Evolutionary conservation across 2,797 vertebrate species (phyloP).

Genomic region (Crocidura indochinensis): DNA sequence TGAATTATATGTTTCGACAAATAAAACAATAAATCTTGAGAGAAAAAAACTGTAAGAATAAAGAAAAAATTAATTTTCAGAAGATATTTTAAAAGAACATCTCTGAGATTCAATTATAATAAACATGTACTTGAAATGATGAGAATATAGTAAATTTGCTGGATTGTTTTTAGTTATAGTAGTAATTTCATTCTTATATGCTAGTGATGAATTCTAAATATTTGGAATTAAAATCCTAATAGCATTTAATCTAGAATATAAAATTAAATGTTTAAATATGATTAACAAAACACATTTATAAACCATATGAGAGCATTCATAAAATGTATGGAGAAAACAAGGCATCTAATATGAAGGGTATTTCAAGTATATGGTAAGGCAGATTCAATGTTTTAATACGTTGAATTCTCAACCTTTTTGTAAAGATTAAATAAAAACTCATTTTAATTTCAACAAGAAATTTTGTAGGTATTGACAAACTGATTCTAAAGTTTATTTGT

Average conservation of each 20-base stretch:
- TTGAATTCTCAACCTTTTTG: not conserved
- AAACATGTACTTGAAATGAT: not conserved
- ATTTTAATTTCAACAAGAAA: not conserved
- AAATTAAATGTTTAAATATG: conserved; percentile 18
- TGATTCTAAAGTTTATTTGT: not conserved
- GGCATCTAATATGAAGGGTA: not conserved
- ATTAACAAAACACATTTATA: conserved; percentile 26
- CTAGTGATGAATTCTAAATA: conserved; percentile 16
- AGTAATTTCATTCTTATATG: not conserved
- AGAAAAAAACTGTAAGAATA: not conserved
- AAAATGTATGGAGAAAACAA: not conserved
- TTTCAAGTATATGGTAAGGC: not conserved
- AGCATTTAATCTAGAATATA: not conserved
- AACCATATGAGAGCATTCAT: not conserved
- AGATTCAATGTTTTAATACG: not conserved
- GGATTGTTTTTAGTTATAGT: not conserved
- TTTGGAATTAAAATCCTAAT: not conserved
- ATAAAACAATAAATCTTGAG: not conserved
- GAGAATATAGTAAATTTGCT: not conserved
- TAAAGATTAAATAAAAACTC: not conserved
- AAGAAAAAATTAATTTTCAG: conserved; percentile 10
- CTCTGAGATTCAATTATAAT: not conserved
- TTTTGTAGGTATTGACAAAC: not conserved
- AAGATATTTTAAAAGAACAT: not conserved
- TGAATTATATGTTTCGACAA: not conserved